Conservation (phyloP, 2,113 vertebrate species). For the Oreocharis arfaki region DNA sequence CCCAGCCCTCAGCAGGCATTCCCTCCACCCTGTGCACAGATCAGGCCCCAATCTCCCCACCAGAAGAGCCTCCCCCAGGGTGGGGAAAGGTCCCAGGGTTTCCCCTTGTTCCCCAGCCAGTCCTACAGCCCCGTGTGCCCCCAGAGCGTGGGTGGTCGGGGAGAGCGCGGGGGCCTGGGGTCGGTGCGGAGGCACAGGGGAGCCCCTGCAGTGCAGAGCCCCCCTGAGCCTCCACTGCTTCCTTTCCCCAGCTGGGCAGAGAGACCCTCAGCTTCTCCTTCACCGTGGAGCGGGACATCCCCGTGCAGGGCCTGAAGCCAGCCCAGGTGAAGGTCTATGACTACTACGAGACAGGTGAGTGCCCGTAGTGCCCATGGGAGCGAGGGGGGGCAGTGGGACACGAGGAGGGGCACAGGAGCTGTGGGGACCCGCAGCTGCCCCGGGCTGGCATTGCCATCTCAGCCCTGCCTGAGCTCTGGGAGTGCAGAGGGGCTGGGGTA, state of each 20-base stretch:
- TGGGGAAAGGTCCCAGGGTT: not conserved
- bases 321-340: slow-evolving; percentile 80
- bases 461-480: not conserved
- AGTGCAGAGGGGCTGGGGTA: not conserved
- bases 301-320: slow-evolving; percentile 76
- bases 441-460: not conserved
- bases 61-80: not conserved
- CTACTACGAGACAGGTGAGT: slow-evolving; percentile 85
- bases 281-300: slow-evolving; percentile 61
- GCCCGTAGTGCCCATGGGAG: fast-evolving
- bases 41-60: not conserved
- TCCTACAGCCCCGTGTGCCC: not conserved
- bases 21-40: not conserved
- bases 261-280: slow-evolving; percentile 52
- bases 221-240: not conserved
- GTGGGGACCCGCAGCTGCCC: not conserved
- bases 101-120: not conserved
- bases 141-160: fast-evolving
- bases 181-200: not conserved
- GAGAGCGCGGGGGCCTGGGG: not conserved
- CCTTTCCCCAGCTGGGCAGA: slow-evolving; percentile 43
- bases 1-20: not conserved
- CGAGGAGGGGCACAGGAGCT: not conserved
- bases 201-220: not conserved
- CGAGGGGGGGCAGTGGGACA: not conserved